phyloP scores from a whole-genome alignment of 2,113 vertebrate genomes.

The Mesoclemmys tuberculata region DNA sequence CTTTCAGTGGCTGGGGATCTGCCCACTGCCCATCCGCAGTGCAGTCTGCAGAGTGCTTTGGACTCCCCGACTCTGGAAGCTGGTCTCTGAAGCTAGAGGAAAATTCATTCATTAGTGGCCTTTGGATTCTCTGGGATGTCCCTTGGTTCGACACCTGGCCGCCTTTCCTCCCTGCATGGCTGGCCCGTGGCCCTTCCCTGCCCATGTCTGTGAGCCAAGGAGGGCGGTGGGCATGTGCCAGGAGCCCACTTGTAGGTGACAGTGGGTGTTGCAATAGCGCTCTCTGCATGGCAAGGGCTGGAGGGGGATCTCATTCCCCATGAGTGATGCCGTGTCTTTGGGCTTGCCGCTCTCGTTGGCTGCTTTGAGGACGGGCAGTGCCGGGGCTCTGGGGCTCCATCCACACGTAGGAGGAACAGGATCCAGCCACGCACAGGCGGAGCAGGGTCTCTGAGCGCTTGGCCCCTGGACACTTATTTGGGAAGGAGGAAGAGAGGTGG shows the following conservation, averaged over 20 bases:
- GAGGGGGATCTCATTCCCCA: background rate
- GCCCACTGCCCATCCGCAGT: background rate
- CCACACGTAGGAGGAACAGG: background rate
- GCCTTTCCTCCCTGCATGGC: background rate
- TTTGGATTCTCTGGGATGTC: background rate
- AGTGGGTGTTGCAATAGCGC: background rate
- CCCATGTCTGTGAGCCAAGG: background rate
- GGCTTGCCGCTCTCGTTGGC: background rate
- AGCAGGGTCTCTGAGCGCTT: rapidly evolving
- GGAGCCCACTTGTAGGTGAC: background rate
- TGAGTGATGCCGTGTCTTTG: background rate
- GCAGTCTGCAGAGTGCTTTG: background rate
- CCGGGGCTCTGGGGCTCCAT: too few relatives aligned
- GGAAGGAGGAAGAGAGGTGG: background rate
- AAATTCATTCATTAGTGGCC: background rate
- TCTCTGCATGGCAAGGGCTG: background rate
- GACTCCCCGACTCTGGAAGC: background rate
- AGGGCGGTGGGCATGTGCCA: background rate
- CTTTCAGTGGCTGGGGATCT: background rate
- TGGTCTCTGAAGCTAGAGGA: background rate
- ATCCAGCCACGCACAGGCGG: background rate
- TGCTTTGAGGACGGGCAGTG: background rate
- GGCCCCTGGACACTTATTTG: background rate
- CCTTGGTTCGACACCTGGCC: background rate
- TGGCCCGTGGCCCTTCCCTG: background rate